These are phyloP conservation scores for Cephus runcator DNA, from an alignment of 2,888 invertebrate genomes.

Conservation along the genomic window DNA sequence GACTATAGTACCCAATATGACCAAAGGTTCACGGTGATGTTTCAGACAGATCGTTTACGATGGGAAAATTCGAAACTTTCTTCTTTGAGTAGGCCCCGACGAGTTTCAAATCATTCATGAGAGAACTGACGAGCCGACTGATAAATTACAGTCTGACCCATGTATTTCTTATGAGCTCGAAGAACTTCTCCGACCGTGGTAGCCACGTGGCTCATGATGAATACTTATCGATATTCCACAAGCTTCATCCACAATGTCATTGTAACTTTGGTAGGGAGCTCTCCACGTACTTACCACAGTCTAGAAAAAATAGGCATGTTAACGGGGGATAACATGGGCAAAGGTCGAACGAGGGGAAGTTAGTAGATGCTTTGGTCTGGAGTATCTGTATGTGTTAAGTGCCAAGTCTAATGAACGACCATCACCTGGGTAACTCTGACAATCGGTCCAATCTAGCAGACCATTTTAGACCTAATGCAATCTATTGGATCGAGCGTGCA, in stretches of 20 bases:
- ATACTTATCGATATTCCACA: background rate
- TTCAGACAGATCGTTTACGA: background rate
- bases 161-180: background rate
- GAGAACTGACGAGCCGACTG: background rate
- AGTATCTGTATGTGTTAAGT: conserved; percentile 20
- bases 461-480: background rate
- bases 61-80: background rate
- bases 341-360: conserved; percentile 16
- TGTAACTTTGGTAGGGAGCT: background rate
- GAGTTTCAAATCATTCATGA: background rate
- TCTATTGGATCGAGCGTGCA: background rate
- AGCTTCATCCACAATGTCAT: background rate
- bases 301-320: conserved; percentile 18
- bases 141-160: background rate
- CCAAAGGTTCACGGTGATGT: background rate
- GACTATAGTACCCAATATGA: background rate
- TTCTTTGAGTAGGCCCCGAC: background rate
- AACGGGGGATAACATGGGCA: conserved; percentile 19
- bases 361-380: conserved; percentile 14
- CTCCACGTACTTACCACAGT: conserved; percentile 13
- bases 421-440: conserved; percentile 5
- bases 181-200: background rate
- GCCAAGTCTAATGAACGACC: conserved; percentile 21
- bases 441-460: background rate
- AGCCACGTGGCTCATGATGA: background rate